phyloP scores from a whole-genome alignment of 2,888 invertebrate genomes.

The Callyntrura sp. region DNA sequence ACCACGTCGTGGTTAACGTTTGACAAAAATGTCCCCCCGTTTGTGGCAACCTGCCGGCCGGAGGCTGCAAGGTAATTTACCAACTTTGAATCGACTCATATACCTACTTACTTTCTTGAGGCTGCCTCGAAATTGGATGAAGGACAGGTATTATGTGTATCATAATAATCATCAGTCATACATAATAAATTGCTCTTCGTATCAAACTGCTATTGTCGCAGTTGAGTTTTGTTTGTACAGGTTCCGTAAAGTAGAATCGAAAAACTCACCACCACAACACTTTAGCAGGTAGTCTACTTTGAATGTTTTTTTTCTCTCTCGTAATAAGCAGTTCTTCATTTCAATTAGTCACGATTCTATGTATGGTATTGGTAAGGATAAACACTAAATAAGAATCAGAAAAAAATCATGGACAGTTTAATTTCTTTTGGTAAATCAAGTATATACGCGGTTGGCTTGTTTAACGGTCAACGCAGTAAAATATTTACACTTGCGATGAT shows the following conservation, averaged over 20 bases:
- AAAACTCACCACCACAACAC: not conserved
- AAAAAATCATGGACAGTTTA: constrained; percentile 33
- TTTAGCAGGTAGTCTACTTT: not conserved
- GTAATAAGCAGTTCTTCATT: constrained; percentile 25
- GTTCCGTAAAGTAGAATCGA: not conserved
- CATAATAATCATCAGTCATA: constrained; percentile 13
- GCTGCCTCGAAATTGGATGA: constrained; percentile 30
- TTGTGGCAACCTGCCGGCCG: constrained; percentile 3
- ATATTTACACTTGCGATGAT: not conserved
- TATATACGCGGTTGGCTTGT: too few species aligned
- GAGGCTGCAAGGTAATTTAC: constrained; percentile 28
- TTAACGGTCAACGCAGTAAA: too few species aligned
- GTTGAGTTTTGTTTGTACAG: constrained; percentile 27
- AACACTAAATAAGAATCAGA: constrained; percentile 17
- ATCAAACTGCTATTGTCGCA: constrained; percentile 18
- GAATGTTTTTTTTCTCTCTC: constrained; percentile 5
- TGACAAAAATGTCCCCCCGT: not conserved
- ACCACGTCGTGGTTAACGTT: not conserved
- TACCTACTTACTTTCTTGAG: constrained; percentile 21
- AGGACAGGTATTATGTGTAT: constrained; percentile 41
- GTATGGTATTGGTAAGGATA: constrained; percentile 19
- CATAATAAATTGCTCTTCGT: not conserved
- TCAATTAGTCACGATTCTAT: constrained; percentile 48
- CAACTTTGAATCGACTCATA: not conserved
- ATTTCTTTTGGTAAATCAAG: not conserved